phyloP scores from a whole-genome alignment of 92 coral and sea anemone genomes.

The Actinernus sp. region DNA sequence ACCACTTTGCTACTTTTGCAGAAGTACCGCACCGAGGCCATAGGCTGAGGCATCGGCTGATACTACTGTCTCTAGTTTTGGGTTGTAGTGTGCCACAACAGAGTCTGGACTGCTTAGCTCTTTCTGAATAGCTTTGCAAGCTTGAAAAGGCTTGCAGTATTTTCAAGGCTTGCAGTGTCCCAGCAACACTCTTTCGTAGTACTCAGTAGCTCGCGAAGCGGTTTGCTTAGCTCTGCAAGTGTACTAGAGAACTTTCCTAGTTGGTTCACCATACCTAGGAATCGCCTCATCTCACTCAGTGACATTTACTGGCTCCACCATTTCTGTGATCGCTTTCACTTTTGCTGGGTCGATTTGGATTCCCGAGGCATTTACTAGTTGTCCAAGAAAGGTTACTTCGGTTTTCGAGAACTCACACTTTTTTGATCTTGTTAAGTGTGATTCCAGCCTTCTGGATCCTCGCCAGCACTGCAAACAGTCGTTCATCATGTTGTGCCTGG shows the following conservation, averaged over 20 bases:
- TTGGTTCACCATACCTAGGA: constrained; percentile 60
- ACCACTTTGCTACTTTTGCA: constrained; percentile 34
- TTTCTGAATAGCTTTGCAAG: constrained; percentile 31
- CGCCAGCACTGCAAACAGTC: constrained; percentile 27
- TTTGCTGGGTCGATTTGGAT: constrained; percentile 50
- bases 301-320: constrained; percentile 34
- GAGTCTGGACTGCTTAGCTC: constrained; percentile 29
- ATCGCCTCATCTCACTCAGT: constrained; percentile 41
- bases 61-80: constrained; percentile 17
- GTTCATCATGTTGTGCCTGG: constrained; percentile 45
- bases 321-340: constrained; percentile 47
- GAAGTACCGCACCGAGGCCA: constrained; percentile 65
- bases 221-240: constrained; percentile 45
- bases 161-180: constrained; percentile 34
- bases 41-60: constrained; percentile 11
- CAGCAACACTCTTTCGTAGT: constrained; percentile 37
- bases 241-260: constrained; percentile 21
- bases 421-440: constrained; percentile 24
- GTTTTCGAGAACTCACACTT: constrained; percentile 46
- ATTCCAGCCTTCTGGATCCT: constrained; percentile 32
- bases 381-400: constrained; percentile 49
- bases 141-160: too few relatives aligned
- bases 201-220: constrained; percentile 39
- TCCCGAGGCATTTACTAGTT: constrained; percentile 33
- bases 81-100: constrained; percentile 45